phyloP scores from a whole-genome alignment of 1,140 invertebrate genomes.

The Himalopsyche phryganea region DNA sequence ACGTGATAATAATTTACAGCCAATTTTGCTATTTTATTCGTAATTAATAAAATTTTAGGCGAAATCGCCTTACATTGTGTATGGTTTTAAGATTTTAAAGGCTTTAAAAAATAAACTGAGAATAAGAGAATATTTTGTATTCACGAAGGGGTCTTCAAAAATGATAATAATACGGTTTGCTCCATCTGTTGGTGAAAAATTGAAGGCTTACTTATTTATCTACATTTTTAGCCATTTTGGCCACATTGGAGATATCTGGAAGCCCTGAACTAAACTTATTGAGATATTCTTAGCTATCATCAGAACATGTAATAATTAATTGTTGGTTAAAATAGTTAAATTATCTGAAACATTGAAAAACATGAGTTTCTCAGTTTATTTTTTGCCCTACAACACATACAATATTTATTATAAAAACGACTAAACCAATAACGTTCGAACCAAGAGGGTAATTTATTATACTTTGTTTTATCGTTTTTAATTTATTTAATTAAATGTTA shows the following conservation, averaged over 20 bases:
- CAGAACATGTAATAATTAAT: no score
- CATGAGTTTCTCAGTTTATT: conserved; percentile 12
- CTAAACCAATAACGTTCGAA: conserved; percentile 34
- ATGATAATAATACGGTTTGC: no score
- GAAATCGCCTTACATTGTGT: conserved; percentile 35
- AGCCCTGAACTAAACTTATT: no score
- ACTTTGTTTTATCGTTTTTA: no score
- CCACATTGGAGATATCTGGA: no score
- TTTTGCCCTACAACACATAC: conserved; percentile 27
- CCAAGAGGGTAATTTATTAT: conserved; percentile 20
- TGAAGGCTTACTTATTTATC: no score
- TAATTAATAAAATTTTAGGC: conserved; percentile 31
- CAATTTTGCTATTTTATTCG: conserved; percentile 29
- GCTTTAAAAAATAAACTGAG: conserved; percentile 17
- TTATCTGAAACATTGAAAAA: no score
- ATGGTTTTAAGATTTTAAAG: conserved; percentile 25
- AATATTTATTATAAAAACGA: conserved; percentile 29
- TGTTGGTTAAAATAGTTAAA: no score
- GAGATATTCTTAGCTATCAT: no score
- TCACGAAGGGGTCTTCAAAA: no score
- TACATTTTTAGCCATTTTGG: no score
- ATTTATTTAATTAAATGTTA: conserved; percentile 16
- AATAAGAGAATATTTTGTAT: background rate
- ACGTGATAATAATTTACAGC: conserved; percentile 31
- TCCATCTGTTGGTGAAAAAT: no score